Percentiles rank a stretch among this genome's conserved stretches.
phyloP scores from a whole-genome alignment of 2,113 vertebrate genomes.

The Archocentrus centrarchus region DNA sequence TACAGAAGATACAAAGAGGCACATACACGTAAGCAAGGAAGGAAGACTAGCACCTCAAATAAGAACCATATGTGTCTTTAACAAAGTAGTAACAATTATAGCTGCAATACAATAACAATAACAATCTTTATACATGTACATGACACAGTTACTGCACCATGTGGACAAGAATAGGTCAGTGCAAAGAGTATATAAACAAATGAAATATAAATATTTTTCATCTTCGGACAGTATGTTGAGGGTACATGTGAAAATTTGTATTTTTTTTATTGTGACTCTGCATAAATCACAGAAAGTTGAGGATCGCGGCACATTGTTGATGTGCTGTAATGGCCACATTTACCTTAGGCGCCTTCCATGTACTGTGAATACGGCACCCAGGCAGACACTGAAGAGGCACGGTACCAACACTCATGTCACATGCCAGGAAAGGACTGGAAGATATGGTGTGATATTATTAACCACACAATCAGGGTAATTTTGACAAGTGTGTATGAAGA shows the following conservation, averaged over 20 bases:
- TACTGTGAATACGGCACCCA: not conserved
- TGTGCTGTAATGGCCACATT: not conserved
- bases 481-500: not conserved
- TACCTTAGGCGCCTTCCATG: not conserved
- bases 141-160: not conserved
- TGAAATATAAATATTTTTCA: rapidly evolving
- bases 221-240: rapidly evolving
- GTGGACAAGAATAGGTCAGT: not conserved
- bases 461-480: rapidly evolving
- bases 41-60: too few relatives aligned
- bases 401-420: not conserved
- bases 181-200: not conserved
- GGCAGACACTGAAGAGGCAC: rapidly evolving
- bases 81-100: too few relatives aligned
- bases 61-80: too few relatives aligned
- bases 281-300: rapidly evolving
- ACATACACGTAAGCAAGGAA: too few relatives aligned
- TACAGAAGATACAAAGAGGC: too few relatives aligned
- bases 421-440: not conserved
- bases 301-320: not conserved
- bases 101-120: not conserved
- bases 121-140: not conserved
- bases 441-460: not conserved
- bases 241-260: not conserved
- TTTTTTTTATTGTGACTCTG: not conserved